Conservation (phyloP, 2,888 invertebrate genomes). For the Lepeophtheirus nordmannii region DNA sequence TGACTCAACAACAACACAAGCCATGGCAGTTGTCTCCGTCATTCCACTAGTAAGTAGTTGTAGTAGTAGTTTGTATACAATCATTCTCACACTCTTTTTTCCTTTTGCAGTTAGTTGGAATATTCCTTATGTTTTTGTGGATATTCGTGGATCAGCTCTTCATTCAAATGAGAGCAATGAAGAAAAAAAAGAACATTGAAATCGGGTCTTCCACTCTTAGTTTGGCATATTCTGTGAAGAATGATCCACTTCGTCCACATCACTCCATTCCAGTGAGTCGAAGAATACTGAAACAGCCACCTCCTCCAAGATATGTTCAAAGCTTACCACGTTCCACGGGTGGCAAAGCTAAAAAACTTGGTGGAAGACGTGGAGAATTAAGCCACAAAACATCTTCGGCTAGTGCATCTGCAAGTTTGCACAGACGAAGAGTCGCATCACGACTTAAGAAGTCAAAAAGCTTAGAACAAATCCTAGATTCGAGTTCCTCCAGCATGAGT, state of each 20-base stretch:
- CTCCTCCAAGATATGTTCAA: not conserved
- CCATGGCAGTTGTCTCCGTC: not conserved
- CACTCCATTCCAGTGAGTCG: constrained; percentile 2
- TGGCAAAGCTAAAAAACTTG: not conserved
- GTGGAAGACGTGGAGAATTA: not conserved
- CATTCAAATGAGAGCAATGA: constrained; percentile 10
- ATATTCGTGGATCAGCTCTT: constrained; percentile 17
- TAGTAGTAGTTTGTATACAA: not conserved
- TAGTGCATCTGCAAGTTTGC: not conserved
- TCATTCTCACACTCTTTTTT: not conserved
- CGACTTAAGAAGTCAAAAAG: constrained; percentile 12
- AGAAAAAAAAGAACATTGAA: not conserved
- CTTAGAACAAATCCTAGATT: constrained; percentile 14
- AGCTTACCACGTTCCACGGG: not conserved
- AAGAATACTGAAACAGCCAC: not conserved
- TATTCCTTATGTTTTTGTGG: constrained; percentile 20
- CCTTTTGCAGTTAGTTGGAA: constrained; percentile 1
- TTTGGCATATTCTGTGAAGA: not conserved
- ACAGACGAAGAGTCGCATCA: not conserved
- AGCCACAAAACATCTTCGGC: constrained; percentile 3
- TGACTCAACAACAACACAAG: not conserved
- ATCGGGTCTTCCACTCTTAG: not conserved
- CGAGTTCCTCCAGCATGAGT: constrained; percentile 8
- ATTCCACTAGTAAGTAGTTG: not conserved
- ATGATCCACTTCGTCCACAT: not conserved